Base-by-base conservation (phyloP, 2,797 vertebrate species). In the Peromyscus attwateri region DNA sequence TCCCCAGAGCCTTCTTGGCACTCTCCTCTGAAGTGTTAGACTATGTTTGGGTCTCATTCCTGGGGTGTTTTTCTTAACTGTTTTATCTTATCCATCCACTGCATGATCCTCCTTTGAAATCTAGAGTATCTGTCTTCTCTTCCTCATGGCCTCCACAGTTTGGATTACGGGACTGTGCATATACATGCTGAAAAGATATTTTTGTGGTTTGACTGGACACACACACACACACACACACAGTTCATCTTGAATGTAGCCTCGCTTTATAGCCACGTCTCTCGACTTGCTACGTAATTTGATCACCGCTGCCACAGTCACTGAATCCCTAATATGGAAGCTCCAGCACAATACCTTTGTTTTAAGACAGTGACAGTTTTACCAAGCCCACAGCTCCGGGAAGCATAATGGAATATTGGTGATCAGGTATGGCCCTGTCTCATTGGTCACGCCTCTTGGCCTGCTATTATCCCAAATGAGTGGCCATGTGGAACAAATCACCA, bases 401-500 rank as follows among this genome's bases (percentile, higher is more conserved):
- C 43, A 1, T 95, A 95, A 97, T 97, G 62, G 92, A 77, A 94
- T 95, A 95, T 46, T 23, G 68, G 97, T 55, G 95, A 92, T 95
- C 97, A 95, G 96, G 97, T 98, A 85, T 31, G 62, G 89, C 55
- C 80, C 71, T n/a, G 1, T 89, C 71, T 57, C 17, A 37, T 80
- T 76, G 73, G 82, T 97, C 95, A 96, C 0, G 12, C 94, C 79
- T 97, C 91, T 94, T 96, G 92, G 95, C 83, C 92, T 49, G 89
- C 73, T 97, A 89, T 96, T 96, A 96, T 97, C 97, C 84, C 77
- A 96, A 97, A 96, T 97, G 96, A 97, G 94, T 83, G 68, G 81
- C 73, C 96, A 92, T 93, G 94, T 73, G 95, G 97, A 97, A 96
- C 95, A 96, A 97, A 97, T 97, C 91, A 95, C 62, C 94, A 92